Conservation (phyloP, 2,888 invertebrate species). For the Trichopria drosophilae region DNA sequence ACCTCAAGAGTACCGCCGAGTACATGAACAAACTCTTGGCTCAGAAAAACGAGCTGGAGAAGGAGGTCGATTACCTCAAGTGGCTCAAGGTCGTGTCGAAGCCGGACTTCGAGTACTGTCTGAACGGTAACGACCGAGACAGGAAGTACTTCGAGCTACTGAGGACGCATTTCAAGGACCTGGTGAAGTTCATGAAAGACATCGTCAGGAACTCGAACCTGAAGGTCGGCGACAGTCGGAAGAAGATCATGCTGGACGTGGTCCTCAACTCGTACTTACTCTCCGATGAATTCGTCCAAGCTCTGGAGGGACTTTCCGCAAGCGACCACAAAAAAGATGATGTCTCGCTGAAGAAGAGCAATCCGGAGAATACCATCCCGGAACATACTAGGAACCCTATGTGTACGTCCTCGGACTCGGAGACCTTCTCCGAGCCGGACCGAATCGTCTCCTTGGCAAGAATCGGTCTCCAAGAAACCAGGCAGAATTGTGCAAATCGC, state of each 20-base stretch:
- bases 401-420: conserved; percentile 69
- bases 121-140: conserved; percentile 38
- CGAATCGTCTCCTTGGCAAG: conserved; percentile 78
- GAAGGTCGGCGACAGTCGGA: conserved; percentile 42
- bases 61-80: conserved; percentile 54
- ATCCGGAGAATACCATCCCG: conserved; percentile 42
- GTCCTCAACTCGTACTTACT: conserved; percentile 50
- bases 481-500: conserved; percentile 40
- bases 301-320: conserved; percentile 40
- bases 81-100: conserved; percentile 52
- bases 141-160: conserved; percentile 50
- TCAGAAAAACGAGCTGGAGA: conserved; percentile 53
- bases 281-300: conserved; percentile 50
- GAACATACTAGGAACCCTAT: conserved; percentile 35
- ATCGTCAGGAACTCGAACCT: conserved; percentile 44
- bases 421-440: conserved; percentile 87
- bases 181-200: conserved; percentile 53
- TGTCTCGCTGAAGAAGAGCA: conserved; percentile 39
- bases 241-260: conserved; percentile 48
- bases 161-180: conserved; percentile 48
- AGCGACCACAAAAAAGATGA: conserved; percentile 35
- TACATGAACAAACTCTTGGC: conserved; percentile 48
- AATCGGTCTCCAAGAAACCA: conserved; percentile 68
- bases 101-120: conserved; percentile 44
- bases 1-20: conserved; percentile 46